These are phyloP conservation scores for Boulengeromyrus knoepffleri DNA, from an alignment of 2,113 vertebrate genomes.

Conservation along the genomic window DNA sequence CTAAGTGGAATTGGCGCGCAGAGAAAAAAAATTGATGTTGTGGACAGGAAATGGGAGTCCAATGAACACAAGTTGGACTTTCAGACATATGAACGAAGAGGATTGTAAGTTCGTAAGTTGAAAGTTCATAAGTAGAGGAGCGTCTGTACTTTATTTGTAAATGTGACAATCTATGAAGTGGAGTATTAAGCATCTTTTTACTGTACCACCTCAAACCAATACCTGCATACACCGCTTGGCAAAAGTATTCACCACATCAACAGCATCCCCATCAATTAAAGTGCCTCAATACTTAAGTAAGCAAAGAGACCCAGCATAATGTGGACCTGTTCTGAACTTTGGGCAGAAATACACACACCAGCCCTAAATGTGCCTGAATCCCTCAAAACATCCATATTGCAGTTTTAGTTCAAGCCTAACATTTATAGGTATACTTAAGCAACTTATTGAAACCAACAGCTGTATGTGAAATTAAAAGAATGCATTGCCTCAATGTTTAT, in stretches of 20 bases:
- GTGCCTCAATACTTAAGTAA: background rate
- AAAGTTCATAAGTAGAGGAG: too few species aligned
- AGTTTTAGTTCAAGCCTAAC: background rate
- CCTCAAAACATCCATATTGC: background rate
- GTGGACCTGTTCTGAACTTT: background rate
- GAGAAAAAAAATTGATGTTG: too few species aligned
- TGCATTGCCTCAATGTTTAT: background rate
- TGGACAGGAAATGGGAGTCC: too few species aligned
- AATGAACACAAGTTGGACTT: too few species aligned
- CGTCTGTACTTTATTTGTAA: background rate
- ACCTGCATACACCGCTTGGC: background rate
- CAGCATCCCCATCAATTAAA: background rate
- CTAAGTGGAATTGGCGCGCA: too few species aligned
- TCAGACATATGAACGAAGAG: too few species aligned
- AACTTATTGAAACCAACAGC: background rate
- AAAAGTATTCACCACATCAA: background rate
- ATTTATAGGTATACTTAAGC: background rate
- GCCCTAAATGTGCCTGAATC: background rate
- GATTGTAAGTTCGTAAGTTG: too few species aligned
- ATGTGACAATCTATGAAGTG: background rate
- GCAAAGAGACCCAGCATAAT: background rate
- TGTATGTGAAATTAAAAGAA: background rate
- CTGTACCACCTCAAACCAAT: background rate
- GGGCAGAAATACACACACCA: background rate
- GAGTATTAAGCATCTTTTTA: background rate